These are phyloP conservation scores for Brachyistius frenatus DNA, from an alignment of 2,113 vertebrate species.

Conservation along the genomic window DNA sequence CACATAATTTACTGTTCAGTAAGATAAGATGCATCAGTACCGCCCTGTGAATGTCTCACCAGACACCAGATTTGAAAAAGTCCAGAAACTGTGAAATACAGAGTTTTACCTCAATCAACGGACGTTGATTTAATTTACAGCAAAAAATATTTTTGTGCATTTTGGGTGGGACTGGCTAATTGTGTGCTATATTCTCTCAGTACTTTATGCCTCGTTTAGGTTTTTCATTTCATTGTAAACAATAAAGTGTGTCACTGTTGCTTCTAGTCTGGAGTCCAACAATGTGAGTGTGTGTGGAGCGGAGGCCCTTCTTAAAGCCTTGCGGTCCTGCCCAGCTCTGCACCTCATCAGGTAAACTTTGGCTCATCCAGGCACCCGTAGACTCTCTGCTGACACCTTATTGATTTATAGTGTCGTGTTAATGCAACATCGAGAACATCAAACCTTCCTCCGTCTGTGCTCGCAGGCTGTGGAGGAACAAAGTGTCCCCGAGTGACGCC, in stretches of 20 bases:
- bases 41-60: too few relatives aligned
- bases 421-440: too few relatives aligned
- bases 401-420: too few relatives aligned
- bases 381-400: background rate
- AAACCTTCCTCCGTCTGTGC: background rate
- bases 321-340: conserved; percentile 80
- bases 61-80: too few relatives aligned
- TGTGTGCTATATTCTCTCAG: too few relatives aligned
- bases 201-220: background rate
- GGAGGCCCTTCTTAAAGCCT: conserved; percentile 76
- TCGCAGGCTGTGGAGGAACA: conserved; percentile 91
- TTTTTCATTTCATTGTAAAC: background rate
- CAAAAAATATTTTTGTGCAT: too few relatives aligned
- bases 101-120: too few relatives aligned
- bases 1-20: too few relatives aligned
- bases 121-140: too few relatives aligned
- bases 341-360: conserved; percentile 86
- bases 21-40: too few relatives aligned
- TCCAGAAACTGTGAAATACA: too few relatives aligned
- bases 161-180: too few relatives aligned
- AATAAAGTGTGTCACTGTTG: background rate
- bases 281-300: conserved; percentile 82
- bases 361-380: background rate
- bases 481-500: conserved; percentile 48
- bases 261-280: conserved; percentile 89